These are phyloP conservation scores for Halisarca cf. caerulea DNA, from an alignment of 37 sponge, comb jelly and placozoan genomes.

Conservation along the genomic window DNA sequence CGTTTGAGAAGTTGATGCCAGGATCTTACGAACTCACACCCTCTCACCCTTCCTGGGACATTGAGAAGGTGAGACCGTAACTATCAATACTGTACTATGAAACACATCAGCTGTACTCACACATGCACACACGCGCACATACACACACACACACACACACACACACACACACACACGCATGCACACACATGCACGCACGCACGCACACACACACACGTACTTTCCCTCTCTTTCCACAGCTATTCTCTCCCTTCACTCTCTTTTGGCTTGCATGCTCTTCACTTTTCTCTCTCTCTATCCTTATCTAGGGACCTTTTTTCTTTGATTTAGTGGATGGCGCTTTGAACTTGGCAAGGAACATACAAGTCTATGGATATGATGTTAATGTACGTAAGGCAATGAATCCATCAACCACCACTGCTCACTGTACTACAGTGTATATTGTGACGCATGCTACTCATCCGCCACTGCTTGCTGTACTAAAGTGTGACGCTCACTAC, in stretches of 20 bases:
- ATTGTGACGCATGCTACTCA: no score
- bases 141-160: no score
- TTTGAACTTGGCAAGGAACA: constrained; percentile 23
- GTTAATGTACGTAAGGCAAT: constrained; percentile 47
- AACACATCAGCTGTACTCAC: no score
- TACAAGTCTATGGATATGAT: constrained; percentile 76
- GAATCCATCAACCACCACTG: background rate
- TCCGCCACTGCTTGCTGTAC: no score
- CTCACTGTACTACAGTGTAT: background rate
- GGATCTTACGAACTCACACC: constrained; percentile 50
- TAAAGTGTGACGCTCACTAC: no score
- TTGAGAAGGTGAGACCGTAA: constrained; percentile 25
- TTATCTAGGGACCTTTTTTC: constrained; percentile 32
- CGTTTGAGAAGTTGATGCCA: constrained; percentile 38
- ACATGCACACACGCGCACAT: no score
- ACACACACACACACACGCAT: no score
- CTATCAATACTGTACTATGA: background rate
- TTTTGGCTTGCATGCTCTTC: background rate
- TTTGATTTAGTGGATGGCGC: constrained; percentile 48
- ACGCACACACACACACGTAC: no score
- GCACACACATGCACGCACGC: no score
- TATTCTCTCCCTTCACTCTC: background rate
- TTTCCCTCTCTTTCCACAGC: no score
- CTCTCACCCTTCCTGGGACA: constrained; percentile 64
- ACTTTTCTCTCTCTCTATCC: background rate